Conservation (phyloP, 2,797 vertebrate genomes). For the Anisognathus igniventris region DNA sequence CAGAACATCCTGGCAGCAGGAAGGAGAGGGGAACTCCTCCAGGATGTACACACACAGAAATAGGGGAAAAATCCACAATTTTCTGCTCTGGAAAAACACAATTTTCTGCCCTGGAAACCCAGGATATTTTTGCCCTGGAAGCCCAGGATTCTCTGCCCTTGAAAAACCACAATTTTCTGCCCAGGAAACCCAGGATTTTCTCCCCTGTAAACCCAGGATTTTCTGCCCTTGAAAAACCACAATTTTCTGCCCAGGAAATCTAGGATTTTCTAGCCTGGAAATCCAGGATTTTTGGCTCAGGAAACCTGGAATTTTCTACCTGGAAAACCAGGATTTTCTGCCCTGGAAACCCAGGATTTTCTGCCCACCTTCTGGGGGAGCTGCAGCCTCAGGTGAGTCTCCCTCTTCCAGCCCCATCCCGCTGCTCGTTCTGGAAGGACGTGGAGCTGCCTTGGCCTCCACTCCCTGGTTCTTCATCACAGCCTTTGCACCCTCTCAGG, state of each 20-base stretch:
- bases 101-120: background rate
- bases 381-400: background rate
- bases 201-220: background rate
- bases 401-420: conserved; percentile 23
- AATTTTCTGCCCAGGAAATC: no score
- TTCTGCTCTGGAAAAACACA: background rate
- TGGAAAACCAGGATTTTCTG: background rate
- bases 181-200: background rate
- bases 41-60: no score
- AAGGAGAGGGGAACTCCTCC: no score
- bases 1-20: no score
- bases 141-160: background rate
- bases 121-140: background rate
- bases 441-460: conserved; percentile 61
- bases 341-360: background rate
- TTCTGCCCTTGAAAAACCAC: no score
- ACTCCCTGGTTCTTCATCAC: conserved; percentile 80
- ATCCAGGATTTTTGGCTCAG: no score
- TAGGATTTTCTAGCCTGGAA: no score
- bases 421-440: conserved; percentile 14
- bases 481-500: background rate
- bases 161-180: background rate
- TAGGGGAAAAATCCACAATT: background rate
- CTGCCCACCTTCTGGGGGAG: conserved; percentile 15
- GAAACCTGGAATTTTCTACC: no score